A percentile compares a stretch with the other conserved stretches of the same genome.
phyloP scores from a whole-genome alignment of 2,797 vertebrate species.

The Oophaga sylvatica region DNA sequence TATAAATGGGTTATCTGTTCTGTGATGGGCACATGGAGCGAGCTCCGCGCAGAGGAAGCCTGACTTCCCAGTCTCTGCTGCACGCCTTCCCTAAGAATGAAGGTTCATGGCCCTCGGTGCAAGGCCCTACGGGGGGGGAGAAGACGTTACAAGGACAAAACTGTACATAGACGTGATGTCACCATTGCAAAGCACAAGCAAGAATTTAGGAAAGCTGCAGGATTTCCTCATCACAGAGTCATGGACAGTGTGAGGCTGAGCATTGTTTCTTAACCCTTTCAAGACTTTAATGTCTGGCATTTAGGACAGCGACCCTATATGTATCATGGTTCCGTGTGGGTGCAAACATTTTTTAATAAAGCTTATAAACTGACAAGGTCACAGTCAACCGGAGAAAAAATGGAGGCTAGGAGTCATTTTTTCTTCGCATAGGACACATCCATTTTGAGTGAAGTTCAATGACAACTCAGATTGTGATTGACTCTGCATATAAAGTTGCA shows the following conservation, averaged over 20 bases:
- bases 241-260: neutral
- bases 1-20: constrained; percentile 1
- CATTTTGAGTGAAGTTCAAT: too few species aligned
- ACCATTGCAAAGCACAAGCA: neutral
- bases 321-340: too few species aligned
- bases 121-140: neutral
- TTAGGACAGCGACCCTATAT: too few species aligned
- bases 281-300: too few species aligned
- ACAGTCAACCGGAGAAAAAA: too few species aligned
- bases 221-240: neutral
- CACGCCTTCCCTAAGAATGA: too few species aligned
- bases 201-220: neutral
- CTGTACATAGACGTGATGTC: neutral
- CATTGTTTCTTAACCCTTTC: neutral
- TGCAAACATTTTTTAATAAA: too few species aligned
- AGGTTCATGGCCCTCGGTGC: neutral
- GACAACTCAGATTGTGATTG: too few species aligned
- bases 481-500: too few species aligned
- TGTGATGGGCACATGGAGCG: neutral
- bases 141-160: constrained; percentile 13
- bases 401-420: too few species aligned
- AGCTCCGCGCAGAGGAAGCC: neutral
- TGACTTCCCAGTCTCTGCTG: neutral
- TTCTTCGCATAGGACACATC: too few species aligned
- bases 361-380: too few species aligned